phyloP scores from a whole-genome alignment of 1,140 invertebrate genomes.

The Procambarus clarkii region DNA sequence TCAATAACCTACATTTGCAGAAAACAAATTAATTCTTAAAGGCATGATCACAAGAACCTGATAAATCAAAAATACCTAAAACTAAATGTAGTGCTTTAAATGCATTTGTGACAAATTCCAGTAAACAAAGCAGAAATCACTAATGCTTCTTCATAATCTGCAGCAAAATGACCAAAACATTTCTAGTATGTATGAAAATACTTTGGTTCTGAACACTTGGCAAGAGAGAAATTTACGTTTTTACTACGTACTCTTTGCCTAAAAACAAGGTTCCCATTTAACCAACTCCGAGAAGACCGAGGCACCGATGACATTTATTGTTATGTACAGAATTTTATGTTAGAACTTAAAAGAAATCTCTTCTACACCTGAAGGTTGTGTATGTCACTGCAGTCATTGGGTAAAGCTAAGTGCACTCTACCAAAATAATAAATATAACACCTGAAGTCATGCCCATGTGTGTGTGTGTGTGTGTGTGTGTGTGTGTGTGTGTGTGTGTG shows the following conservation, averaged over 20 bases:
- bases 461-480: too few relatives aligned
- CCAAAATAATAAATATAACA: neutral
- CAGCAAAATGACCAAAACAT: neutral
- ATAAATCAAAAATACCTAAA: too few relatives aligned
- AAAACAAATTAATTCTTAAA: neutral
- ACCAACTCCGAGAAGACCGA: neutral
- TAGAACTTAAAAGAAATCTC: too few relatives aligned
- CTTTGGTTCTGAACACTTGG: neutral
- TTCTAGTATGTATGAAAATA: neutral
- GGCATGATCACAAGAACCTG: neutral
- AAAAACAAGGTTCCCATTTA: neutral
- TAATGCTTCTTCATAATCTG: neutral
- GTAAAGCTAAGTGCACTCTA: too few relatives aligned
- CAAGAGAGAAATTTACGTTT: too few relatives aligned
- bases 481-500: too few relatives aligned
- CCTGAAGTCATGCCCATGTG: too few relatives aligned
- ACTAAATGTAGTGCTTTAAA: too few relatives aligned
- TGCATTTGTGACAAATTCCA: too few relatives aligned
- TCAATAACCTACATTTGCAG: neutral
- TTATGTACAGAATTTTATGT: neutral
- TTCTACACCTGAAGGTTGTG: too few relatives aligned
- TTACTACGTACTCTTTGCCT: too few relatives aligned
- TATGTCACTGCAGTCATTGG: neutral
- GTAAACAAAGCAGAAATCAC: neutral
- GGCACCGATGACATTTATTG: neutral